Base-by-base conservation (phyloP, 2,888 invertebrate species). In the Liposcelis brunnea region DNA sequence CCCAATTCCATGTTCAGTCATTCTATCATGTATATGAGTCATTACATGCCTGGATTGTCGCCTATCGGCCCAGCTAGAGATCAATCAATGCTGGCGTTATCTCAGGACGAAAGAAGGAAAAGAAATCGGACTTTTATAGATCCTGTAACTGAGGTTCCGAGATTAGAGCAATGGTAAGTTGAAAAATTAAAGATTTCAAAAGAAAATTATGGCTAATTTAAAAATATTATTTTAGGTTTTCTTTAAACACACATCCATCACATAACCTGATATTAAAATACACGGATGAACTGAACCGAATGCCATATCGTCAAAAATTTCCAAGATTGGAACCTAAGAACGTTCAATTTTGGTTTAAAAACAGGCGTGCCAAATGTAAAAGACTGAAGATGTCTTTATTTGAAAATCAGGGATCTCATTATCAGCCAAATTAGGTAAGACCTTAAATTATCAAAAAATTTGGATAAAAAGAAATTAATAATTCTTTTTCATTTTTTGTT, bases 301-400 rank as follows among this genome's bases (percentile, higher is more conserved):
- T 94, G 80, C 89, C 91, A 44, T 98, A 97, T 64, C 68, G 97
- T 58, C 94, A 94, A 66, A 95, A 97, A 65, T 98, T 97, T 64
- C 98, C 97, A 1, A 80, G 90, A n/a, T 71, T 98, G 50, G 97
- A 97, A 63, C 91, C 95, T 36, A 97, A 97, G 69, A 98, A 98
- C 62, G 95, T 98, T 53, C 97, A 98, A 66, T 93, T 98, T 63
- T 98, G 98, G 98, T 98, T 95, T 67, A 95, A 95, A 65, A 98
- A 98, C 62, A 80, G 97, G 36, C 74, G 98, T 47, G 98, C 98
- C 54, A 98, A 98, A 67, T 93, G 93, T 65, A 98, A 98, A 68
- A 74, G 97, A 49, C 71, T 95, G 58, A 87, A 90, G 65, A 86
- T 87, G 84, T 83, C 86, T 0, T 64, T 86, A 36, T 86, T 84